Conservation (phyloP, 1,140 invertebrate genomes). For the Macrosteles quadrilineatus region DNA sequence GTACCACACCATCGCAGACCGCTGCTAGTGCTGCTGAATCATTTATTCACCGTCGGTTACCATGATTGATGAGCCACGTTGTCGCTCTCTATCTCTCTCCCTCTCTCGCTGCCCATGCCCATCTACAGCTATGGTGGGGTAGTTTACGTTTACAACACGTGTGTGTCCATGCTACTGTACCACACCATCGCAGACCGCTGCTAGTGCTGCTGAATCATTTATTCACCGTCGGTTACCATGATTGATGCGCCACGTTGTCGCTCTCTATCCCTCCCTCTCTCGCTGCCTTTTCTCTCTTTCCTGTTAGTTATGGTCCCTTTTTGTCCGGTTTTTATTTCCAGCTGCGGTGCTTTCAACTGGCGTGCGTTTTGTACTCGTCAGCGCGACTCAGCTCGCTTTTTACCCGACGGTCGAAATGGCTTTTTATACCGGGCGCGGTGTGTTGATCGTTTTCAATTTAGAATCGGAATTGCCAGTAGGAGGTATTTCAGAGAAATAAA, state of each 20-base stretch:
- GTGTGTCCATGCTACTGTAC: too few relatives aligned
- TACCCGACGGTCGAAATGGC: too few relatives aligned
- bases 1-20: too few relatives aligned
- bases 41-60: not conserved
- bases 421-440: too few relatives aligned
- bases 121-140: not conserved
- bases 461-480: too few relatives aligned
- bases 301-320: not conserved
- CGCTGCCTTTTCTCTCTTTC: not conserved
- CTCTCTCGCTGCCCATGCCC: not conserved
- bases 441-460: too few relatives aligned
- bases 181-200: too few relatives aligned
- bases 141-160: too few relatives aligned
- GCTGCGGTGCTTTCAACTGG: not conserved
- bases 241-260: slow-evolving; percentile 8
- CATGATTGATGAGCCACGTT: slow-evolving; percentile 8
- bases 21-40: slow-evolving; percentile 6
- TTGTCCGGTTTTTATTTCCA: slow-evolving; percentile 1
- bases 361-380: not conserved
- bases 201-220: slow-evolving; percentile 22
- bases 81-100: not conserved
- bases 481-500: too few relatives aligned
- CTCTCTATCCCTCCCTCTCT: not conserved
- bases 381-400: too few relatives aligned
- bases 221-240: slow-evolving; percentile 9